Base-by-base conservation (phyloP, 1,140 invertebrate species). In the Glomeris maerens region DNA sequence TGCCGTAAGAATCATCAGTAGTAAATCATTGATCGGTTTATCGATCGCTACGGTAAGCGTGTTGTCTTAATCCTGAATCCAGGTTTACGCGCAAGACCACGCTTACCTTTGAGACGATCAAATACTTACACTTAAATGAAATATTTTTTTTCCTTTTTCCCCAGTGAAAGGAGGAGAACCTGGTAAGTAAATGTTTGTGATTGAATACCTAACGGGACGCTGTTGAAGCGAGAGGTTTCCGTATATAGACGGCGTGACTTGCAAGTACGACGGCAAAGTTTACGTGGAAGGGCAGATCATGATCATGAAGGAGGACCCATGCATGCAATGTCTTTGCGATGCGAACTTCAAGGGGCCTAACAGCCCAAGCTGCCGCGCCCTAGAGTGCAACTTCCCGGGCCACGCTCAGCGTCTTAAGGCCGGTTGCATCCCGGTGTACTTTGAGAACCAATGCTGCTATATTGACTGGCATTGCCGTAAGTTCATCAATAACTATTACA, bases 391-490 rank as follows among this genome's bases (percentile, higher is more conserved):
- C 1, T 54, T 73, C 5, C 67, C 71, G 48, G 65, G 74, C 3
- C 65, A 69, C 48, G 62, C 69, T 52, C 65, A 67, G 31, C 58
- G 64, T 14, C 60, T 75, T 2, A 54, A 59, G 7, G 54, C 65
- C 4, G 68, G 66, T 17, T 74, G 73, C 53, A 66, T 69, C 1
- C 73, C 73, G 1, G 58, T 73, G 1, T 73, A 70, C 52, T 58
- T 62, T 27, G 61, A 64, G 2, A 63, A 59, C 45, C 58, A 50
- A 40, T 54, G 49, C 17, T 66, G 66, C 49, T 74, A 72, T 1
- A 70, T 73, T 41, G 63, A 60, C 21, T 74, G 71, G 56, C 58
- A 66, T 48, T 74, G 72, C 55, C 64, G 71, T 72, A 64, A 72
- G 68, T 54, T n/a, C n/a, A n/a, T n/a, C n/a, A n/a, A n/a, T n/a